These are phyloP conservation scores for Oceanodroma leucorhoa DNA, from an alignment of 2,797 vertebrate genomes.

Conservation along the genomic window DNA sequence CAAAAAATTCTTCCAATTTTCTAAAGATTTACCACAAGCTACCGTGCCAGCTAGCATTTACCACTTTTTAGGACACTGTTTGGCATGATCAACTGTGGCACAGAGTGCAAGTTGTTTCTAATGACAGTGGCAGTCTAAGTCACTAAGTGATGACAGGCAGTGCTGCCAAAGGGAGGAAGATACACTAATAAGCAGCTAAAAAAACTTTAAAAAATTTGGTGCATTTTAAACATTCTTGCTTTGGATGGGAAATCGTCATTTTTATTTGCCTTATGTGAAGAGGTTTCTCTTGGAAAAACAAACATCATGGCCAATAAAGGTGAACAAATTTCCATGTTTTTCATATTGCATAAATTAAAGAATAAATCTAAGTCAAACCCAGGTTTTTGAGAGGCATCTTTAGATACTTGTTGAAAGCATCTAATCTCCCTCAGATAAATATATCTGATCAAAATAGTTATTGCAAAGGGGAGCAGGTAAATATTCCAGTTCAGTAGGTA, in stretches of 20 bases:
- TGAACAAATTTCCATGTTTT: neutral
- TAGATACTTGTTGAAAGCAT: neutral
- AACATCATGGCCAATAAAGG: neutral
- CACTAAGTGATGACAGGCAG: neutral
- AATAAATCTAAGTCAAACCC: neutral
- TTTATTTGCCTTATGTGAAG: neutral
- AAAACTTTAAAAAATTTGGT: neutral
- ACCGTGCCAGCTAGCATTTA: neutral
- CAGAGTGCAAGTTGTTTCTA: neutral
- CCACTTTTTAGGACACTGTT: neutral
- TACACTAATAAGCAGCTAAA: neutral
- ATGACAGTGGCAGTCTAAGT: neutral
- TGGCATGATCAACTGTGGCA: neutral
- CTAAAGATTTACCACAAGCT: neutral
- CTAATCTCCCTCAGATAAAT: neutral
- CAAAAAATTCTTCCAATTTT: neutral
- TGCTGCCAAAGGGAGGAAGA: neutral
- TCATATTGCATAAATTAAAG: neutral
- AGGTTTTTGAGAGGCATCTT: neutral
- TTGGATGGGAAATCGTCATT: neutral
- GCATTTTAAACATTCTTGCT: neutral
- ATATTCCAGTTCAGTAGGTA: neutral
- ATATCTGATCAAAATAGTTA: neutral
- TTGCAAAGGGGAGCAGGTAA: neutral
- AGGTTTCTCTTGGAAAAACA: neutral